phyloP scores from a whole-genome alignment of 2,888 invertebrate genomes.

The Eurytoma californica region DNA sequence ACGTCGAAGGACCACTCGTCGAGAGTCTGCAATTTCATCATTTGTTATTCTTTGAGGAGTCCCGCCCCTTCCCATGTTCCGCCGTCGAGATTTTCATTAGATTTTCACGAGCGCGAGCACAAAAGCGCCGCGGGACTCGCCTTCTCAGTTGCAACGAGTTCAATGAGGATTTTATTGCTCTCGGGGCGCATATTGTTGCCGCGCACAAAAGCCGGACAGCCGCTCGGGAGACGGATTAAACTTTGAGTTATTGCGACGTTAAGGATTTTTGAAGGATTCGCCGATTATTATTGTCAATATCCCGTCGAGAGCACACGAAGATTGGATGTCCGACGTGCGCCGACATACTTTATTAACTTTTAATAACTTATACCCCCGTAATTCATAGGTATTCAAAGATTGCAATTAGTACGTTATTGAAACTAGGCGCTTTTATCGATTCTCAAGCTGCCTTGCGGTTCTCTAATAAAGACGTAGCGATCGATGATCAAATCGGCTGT shows the following conservation, averaged over 20 bases:
- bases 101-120: conserved; percentile 8
- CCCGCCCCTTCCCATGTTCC: background rate
- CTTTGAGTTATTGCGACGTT: conserved; percentile 2
- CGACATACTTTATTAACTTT: too few relatives aligned
- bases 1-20: conserved; percentile 98
- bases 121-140: background rate
- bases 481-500: too few relatives aligned
- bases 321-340: too few relatives aligned
- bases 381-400: too few relatives aligned
- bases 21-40: conserved; percentile 79
- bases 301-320: background rate
- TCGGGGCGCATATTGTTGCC: background rate
- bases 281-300: background rate
- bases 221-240: background rate
- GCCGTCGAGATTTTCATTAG: conserved; percentile 7
- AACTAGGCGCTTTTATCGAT: too few relatives aligned
- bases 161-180: conserved; percentile 27
- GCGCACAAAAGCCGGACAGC: background rate
- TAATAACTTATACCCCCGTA: too few relatives aligned
- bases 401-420: too few relatives aligned
- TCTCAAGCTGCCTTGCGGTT: too few relatives aligned
- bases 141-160: background rate
- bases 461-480: too few relatives aligned
- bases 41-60: background rate
- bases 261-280: background rate